Conservation (phyloP, 1,140 invertebrate species). For the Aethina tumida region DNA sequence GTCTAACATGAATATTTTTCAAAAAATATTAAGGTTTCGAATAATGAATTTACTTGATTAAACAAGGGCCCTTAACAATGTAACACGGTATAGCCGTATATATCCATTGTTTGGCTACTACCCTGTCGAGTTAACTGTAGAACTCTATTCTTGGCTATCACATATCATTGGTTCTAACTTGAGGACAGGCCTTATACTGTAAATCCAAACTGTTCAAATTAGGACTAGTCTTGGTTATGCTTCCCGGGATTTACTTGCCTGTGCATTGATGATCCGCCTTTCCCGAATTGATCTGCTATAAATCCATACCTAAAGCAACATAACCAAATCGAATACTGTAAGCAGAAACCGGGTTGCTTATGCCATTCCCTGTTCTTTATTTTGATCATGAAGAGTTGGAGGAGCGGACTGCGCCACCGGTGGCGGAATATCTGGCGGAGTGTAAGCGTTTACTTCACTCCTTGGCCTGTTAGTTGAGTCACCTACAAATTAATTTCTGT, state of each 20-base stretch:
- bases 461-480: conserved; percentile 45
- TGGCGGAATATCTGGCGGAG: conserved; percentile 48
- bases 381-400: conserved; percentile 48
- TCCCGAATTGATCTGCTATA: conserved; percentile 30
- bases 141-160: conserved; percentile 3
- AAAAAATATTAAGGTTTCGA: too few species aligned
- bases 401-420: conserved; percentile 56
- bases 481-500: conserved; percentile 25
- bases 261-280: conserved; percentile 27
- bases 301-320: conserved; percentile 37
- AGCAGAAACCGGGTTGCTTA: conserved; percentile 32
- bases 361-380: conserved; percentile 31
- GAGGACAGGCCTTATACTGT: background rate
- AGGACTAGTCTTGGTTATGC: too few species aligned
- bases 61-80: too few species aligned
- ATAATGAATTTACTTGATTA: too few species aligned
- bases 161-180: conserved; percentile 1
- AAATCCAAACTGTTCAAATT: too few species aligned
- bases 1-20: too few species aligned
- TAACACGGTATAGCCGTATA: conserved; percentile 15
- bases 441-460: conserved; percentile 60
- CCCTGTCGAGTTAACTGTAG: conserved; percentile 21
- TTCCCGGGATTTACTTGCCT: conserved; percentile 23
- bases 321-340: conserved; percentile 35
- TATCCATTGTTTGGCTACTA: conserved; percentile 24